Base-by-base conservation (phyloP, 2,113 vertebrate species). In the Podocnemis expansa region DNA sequence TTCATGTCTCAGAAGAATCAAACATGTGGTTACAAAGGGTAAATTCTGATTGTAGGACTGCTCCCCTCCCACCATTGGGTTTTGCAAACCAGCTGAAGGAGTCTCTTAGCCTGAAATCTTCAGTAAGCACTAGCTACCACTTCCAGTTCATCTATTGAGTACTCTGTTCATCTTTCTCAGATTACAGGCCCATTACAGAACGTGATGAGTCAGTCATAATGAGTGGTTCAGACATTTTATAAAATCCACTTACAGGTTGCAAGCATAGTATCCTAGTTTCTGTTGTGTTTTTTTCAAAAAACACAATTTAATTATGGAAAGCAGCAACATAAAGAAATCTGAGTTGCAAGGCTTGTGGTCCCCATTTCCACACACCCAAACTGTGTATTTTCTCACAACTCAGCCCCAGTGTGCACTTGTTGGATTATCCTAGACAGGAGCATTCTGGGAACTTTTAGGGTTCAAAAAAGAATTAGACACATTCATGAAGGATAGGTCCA, bases 21-120 rank as follows among this genome's bases (percentile, higher is more conserved):
- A 79, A 78, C 0, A 0, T 0, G 24, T n/a, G 75, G 45, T 2
- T 2, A 0, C 56, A 29, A 27, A 22, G 47, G 60, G 5, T 29
- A 25, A 56, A 55, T 86, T 51, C 10, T 0, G 0, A 4, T 41
- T 5, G 1, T 75, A 3, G 63, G 22, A 82, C 63, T 75, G n/a
- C n/a, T 38, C 5, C 63, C 10, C 63, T 38, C 63, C 63, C 34
- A 38, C 49, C 21, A 31, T 47, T 67, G 10, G 6, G 73, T 3
- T 87, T 89, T 43, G 21, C 70, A 52, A 91, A 63, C 41, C 54
- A 25, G 4, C 14, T 14, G 25, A 54, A 49, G 8, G 34, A 38
- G 63, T 5, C 47, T 17, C 78, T 52, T 31, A 22, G 31, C 34
- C n/a, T 54, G 55, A n/a, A 79, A 41, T 76, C 54, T 85, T 31